These are phyloP conservation scores for Drosophila limbata DNA, from an alignment of 2,888 invertebrate genomes.

Conservation along the genomic window DNA sequence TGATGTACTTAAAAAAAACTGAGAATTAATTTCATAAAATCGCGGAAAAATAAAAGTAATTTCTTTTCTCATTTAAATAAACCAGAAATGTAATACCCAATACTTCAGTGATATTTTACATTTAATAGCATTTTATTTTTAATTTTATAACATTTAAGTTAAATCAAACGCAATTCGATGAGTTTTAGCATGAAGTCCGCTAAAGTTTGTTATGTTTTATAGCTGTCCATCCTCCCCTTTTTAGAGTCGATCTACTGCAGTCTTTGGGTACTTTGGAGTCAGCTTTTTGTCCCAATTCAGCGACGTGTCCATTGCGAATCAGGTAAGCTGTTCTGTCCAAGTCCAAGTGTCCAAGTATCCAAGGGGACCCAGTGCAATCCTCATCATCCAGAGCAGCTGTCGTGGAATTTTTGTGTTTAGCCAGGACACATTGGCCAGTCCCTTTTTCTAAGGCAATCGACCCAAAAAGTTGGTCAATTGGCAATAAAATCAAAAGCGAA, in stretches of 20 bases:
- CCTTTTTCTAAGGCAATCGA: conserved; percentile 47
- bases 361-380: conserved; percentile 41
- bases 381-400: conserved; percentile 65
- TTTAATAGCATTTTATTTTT: too few species aligned
- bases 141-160: background rate
- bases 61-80: too few species aligned
- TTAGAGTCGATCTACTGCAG: conserved; percentile 21
- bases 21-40: too few species aligned
- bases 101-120: too few species aligned
- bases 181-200: conserved; percentile 23
- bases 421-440: conserved; percentile 5
- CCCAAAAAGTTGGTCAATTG: conserved; percentile 80
- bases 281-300: conserved; percentile 14
- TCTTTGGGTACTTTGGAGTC: conserved; percentile 2
- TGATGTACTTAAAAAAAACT: too few species aligned
- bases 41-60: too few species aligned
- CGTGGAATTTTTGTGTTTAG: conserved; percentile 46
- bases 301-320: conserved; percentile 63
- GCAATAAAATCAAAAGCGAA: conserved; percentile 81
- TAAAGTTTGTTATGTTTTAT: conserved; percentile 55
- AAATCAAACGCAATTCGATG: conserved; percentile 31
- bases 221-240: conserved; percentile 15
- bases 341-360: background rate
- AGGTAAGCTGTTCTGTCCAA: conserved; percentile 49
- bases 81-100: too few species aligned